Base-by-base conservation (phyloP, 1,140 invertebrate genomes). In the Caenorhabditis tropicalis region DNA sequence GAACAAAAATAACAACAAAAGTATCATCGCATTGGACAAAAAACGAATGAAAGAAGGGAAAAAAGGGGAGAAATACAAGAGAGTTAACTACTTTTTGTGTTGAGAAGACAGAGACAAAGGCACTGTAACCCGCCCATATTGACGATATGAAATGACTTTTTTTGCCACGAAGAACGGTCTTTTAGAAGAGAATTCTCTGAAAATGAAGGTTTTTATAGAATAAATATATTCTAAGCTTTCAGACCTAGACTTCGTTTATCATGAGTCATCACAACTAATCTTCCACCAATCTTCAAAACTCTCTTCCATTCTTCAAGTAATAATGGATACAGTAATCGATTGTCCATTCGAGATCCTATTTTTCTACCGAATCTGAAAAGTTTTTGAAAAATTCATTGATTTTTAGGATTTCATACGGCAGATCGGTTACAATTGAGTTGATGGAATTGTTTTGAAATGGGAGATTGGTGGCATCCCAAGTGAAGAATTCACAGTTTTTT, bases 91-190 rank as follows among this genome's bases (percentile, higher is more conserved):
- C 6, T 24, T 74, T 74, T 46, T 10, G 27, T 74, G n/a, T 74
- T 74, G 4, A 74, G 43, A 16, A 74, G 21, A 31, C 65, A 74
- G 21, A 74, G n/a, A 43, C 65, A 74, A 24, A 74, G 65, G 27
- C 65, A 74, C n/a, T 10, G n/a, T 24, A 74, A 51, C 49, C 82
- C 82, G n/a, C 82, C 82, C 19, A 82, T 51, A 31, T 82, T 82
- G 19, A 82, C 82, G 5, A 74, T 49, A 82, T 65, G 24, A 31
- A 12, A 31, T 9, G 56, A 16, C 24, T 46, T 27, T 2, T 24
- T 65, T 5, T 56, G 82, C 82, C 82, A 82, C 2, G 82, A 65
- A 29, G 82, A 65, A 16, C 43, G 36, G 19, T 51, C 56, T 74
- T 33, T 49, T 29, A 65, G 46, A 74, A 82, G 1, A 5, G 51